Evolutionary conservation across 2,113 vertebrate genomes (phyloP).

Genomic region (Cochlearius cochlearius): DNA sequence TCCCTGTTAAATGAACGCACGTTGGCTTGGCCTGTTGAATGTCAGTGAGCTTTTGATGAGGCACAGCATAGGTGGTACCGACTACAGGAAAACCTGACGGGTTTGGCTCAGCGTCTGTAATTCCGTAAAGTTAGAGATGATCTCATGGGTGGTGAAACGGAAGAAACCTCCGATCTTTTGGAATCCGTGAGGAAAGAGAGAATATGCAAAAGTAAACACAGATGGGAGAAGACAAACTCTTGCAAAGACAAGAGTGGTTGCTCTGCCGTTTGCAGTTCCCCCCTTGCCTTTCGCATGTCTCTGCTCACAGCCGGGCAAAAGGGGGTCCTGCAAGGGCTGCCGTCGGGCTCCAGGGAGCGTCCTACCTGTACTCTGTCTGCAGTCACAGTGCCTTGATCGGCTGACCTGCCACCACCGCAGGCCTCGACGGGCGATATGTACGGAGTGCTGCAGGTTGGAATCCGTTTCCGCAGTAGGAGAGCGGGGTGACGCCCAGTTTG

Average conservation of each 20-base stretch:
- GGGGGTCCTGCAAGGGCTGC: background rate
- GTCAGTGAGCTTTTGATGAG: background rate
- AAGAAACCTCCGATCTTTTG: background rate
- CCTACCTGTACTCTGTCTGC: accelerated
- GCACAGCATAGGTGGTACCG: background rate
- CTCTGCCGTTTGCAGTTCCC: background rate
- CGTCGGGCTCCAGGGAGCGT: accelerated
- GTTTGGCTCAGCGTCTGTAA: background rate
- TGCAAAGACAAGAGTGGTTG: accelerated
- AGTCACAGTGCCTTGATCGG: accelerated
- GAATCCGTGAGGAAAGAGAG: background rate
- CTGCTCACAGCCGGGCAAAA: background rate
- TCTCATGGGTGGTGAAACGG: background rate
- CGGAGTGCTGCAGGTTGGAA: accelerated
- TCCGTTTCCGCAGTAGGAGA: accelerated
- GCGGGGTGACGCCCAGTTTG: background rate
- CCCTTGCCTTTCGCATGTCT: background rate
- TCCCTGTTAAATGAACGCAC: background rate
- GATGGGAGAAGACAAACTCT: background rate
- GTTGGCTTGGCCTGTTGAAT: background rate
- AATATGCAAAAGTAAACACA: background rate
- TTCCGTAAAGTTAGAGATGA: background rate
- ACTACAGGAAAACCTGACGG: accelerated
- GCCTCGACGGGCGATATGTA: background rate
- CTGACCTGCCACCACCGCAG: accelerated